These are phyloP conservation scores for Mystacornis crossleyi DNA, from an alignment of 2,113 vertebrate genomes.

Conservation along the genomic window DNA sequence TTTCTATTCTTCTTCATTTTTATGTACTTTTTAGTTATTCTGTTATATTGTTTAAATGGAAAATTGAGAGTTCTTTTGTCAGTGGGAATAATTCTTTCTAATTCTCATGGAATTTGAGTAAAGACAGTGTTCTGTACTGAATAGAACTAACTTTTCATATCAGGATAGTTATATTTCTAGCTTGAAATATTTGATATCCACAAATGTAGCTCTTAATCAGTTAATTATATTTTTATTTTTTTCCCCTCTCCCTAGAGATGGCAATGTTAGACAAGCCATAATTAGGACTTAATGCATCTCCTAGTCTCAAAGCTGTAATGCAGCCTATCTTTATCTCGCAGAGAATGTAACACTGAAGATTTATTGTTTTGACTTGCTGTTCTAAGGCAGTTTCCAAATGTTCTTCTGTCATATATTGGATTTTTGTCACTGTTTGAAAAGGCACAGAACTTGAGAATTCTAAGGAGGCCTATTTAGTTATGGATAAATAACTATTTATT, in stretches of 20 bases:
- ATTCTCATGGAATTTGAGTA: background rate
- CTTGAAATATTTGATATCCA: background rate
- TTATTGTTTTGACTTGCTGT: background rate
- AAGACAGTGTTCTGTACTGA: background rate
- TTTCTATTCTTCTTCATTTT: background rate
- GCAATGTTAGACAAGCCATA: background rate
- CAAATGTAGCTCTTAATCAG: background rate
- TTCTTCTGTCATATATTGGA: background rate
- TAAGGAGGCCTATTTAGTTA: background rate
- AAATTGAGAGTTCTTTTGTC: background rate
- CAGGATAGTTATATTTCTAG: background rate
- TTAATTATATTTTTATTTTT: background rate
- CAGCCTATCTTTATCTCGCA: background rate
- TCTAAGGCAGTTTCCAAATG: background rate
- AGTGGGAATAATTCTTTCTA: background rate
- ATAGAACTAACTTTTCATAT: background rate
- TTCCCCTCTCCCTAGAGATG: rapidly evolving
- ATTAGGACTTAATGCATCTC: background rate
- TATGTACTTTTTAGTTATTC: background rate
- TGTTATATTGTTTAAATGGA: background rate
- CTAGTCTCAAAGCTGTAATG: background rate
- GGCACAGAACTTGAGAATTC: background rate
- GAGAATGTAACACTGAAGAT: background rate
- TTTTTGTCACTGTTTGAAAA: background rate
- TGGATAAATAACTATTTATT: background rate